A percentile compares a stretch with the other conserved stretches of the same genome.
These are phyloP conservation scores for Parnassius apollo DNA, from an alignment of 2,888 invertebrate species.

Conservation along the genomic window DNA sequence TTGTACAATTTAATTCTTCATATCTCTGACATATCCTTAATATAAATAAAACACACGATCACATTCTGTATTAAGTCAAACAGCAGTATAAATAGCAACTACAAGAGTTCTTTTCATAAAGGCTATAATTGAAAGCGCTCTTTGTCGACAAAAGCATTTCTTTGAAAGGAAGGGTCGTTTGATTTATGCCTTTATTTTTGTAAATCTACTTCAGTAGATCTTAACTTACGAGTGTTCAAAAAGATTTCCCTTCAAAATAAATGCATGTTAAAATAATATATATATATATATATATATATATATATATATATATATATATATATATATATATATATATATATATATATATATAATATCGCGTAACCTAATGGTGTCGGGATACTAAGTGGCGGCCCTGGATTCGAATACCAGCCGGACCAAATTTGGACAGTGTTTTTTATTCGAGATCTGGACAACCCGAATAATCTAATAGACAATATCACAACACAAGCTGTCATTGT, in stretches of 20 bases:
- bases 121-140: slow-evolving; percentile 25
- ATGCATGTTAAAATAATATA: too few species aligned
- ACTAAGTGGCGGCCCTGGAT: too few species aligned
- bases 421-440: too few species aligned
- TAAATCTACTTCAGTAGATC: slow-evolving; percentile 24
- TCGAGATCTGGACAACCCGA: too few species aligned
- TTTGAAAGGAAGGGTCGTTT: slow-evolving; percentile 25
- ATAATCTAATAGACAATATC: too few species aligned
- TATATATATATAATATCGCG: too few species aligned
- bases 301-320: too few species aligned
- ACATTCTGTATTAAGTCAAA: slow-evolving; percentile 5
- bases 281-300: too few species aligned
- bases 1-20: neutral
- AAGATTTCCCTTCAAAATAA: slow-evolving; percentile 5
- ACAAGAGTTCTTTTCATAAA: slow-evolving; percentile 16
- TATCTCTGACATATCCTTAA: neutral
- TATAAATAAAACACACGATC: neutral
- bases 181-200: slow-evolving; percentile 25
- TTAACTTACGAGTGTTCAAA: slow-evolving; percentile 13
- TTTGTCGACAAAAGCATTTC: slow-evolving; percentile 27
- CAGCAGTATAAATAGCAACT: slow-evolving; percentile 9
- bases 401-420: too few species aligned
- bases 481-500: too few species aligned
- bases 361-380: too few species aligned
- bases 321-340: too few species aligned